Percentiles rank a stretch among this genome's conserved stretches.
Conservation (phyloP, 2,797 vertebrate genomes). For the Hyperoplus lanceolatus region DNA sequence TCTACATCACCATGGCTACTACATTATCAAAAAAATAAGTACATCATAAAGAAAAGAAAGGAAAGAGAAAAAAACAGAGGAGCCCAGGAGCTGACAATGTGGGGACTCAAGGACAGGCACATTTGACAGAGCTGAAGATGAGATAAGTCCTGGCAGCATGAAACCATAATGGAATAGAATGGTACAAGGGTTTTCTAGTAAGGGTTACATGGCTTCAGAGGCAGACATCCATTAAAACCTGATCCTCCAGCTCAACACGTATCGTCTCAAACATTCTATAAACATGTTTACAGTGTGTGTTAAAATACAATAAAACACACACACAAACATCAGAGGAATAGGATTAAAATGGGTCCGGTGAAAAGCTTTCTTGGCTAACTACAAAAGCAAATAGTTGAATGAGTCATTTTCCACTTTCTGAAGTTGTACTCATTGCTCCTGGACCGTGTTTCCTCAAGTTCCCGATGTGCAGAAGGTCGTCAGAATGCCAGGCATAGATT, state of each 20-base stretch:
- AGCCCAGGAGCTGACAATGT: conserved; percentile 53
- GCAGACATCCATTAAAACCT: conserved; percentile 24
- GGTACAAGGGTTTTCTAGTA: conserved; percentile 23
- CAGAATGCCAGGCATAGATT: conserved; percentile 49
- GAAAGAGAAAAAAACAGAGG: conserved; percentile 20
- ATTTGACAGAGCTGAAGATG: conserved; percentile 56
- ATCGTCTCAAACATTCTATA: conserved; percentile 9
- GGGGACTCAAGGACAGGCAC: conserved; percentile 51
- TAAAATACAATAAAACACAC: conserved; percentile 10
- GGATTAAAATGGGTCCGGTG: conserved; percentile 20
- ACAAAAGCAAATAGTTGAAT: conserved; percentile 42
- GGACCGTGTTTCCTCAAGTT: neutral
- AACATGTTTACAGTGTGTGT: conserved; percentile 12
- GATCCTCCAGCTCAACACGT: neutral
- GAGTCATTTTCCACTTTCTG: conserved; percentile 33
- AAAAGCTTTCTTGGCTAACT: conserved; percentile 44
- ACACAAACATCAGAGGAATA: conserved; percentile 15
- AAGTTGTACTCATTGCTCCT: conserved; percentile 50
- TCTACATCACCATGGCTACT: conserved; percentile 74
- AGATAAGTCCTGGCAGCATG: conserved; percentile 27
- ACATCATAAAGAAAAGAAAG: neutral
- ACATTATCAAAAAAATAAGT: conserved; percentile 55
- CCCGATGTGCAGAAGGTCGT: conserved; percentile 21
- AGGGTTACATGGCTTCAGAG: conserved; percentile 25
- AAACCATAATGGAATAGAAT: conserved; percentile 42